phyloP scores from a whole-genome alignment of 2,797 vertebrate species.

The Sitta carolinensis region DNA sequence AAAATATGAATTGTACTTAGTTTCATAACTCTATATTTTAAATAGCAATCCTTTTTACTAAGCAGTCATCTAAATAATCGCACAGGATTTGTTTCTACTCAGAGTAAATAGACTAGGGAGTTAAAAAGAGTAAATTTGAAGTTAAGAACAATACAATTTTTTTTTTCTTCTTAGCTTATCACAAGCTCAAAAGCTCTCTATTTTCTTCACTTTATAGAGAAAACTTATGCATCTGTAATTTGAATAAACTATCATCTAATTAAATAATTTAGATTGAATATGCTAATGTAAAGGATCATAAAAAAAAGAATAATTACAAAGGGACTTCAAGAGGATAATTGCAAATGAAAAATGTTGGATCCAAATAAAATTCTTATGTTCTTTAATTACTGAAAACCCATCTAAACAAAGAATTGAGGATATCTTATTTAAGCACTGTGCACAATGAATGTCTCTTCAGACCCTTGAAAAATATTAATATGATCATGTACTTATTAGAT shows the following conservation, averaged over 20 bases:
- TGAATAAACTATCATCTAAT: constrained; percentile 73
- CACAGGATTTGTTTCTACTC: background rate
- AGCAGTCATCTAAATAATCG: background rate
- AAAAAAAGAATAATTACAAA: constrained; percentile 74
- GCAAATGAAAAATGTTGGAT: constrained; percentile 70
- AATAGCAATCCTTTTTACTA: background rate
- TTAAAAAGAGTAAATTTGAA: constrained; percentile 16
- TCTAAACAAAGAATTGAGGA: constrained; percentile 57
- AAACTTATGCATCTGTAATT: constrained; percentile 75
- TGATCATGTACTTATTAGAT: constrained; percentile 10
- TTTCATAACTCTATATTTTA: background rate
- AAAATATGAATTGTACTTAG: background rate
- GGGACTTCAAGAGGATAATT: constrained; percentile 76
- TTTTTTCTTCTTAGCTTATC: constrained; percentile 25
- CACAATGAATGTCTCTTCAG: constrained; percentile 24
- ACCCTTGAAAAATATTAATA: constrained; percentile 29
- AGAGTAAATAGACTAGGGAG: background rate
- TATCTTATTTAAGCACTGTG: constrained; percentile 66
- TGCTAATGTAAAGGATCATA: constrained; percentile 68
- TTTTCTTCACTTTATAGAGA: constrained; percentile 58
- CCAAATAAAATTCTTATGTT: constrained; percentile 69
- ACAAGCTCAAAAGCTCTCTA: constrained; percentile 39
- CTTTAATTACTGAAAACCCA: constrained; percentile 73
- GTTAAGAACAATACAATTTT: background rate
- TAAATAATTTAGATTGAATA: constrained; percentile 78